phyloP scores from a whole-genome alignment of 2,888 invertebrate species.

The Brachyptera risi region DNA sequence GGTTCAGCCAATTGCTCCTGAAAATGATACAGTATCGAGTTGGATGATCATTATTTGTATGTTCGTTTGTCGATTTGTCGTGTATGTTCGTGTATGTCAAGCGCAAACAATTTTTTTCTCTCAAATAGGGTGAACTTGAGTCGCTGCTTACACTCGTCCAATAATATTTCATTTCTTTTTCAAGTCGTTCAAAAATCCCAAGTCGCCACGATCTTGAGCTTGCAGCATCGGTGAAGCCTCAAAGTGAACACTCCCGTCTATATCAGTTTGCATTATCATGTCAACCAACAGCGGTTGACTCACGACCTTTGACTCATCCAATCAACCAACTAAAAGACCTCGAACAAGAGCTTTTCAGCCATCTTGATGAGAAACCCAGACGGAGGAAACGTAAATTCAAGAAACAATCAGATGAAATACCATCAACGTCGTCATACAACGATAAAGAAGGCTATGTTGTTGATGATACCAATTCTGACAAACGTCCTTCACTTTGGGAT shows the following conservation, averaged over 20 bases:
- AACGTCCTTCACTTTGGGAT: conserved; percentile 44
- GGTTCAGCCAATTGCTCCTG: too few relatives aligned
- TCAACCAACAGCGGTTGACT: conserved; percentile 28
- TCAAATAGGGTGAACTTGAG: too few relatives aligned
- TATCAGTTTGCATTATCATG: conserved; percentile 40
- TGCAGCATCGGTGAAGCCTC: conserved; percentile 40
- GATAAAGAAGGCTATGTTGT: neutral
- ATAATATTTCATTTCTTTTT: too few relatives aligned
- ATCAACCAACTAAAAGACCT: conserved; percentile 52
- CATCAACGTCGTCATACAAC: neutral
- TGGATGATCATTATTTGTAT: too few relatives aligned
- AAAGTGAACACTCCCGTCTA: conserved; percentile 41
- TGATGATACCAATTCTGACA: neutral
- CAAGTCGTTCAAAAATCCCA: conserved; percentile 1
- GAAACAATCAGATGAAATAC: neutral
- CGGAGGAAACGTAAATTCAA: conserved; percentile 7
- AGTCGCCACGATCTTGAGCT: conserved; percentile 36
- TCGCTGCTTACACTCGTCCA: too few relatives aligned
- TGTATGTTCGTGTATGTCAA: too few relatives aligned
- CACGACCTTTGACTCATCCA: conserved; percentile 43
- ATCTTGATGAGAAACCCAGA: conserved; percentile 40
- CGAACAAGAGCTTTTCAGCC: conserved; percentile 49
- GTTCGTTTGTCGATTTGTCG: too few relatives aligned
- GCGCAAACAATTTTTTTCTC: too few relatives aligned
- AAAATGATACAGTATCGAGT: too few relatives aligned